Evolutionary conservation across 1,140 invertebrate genomes (phyloP), one percentile per base, ranked within the genome.

Genomic region (Brachionus plicatilis): DNA sequence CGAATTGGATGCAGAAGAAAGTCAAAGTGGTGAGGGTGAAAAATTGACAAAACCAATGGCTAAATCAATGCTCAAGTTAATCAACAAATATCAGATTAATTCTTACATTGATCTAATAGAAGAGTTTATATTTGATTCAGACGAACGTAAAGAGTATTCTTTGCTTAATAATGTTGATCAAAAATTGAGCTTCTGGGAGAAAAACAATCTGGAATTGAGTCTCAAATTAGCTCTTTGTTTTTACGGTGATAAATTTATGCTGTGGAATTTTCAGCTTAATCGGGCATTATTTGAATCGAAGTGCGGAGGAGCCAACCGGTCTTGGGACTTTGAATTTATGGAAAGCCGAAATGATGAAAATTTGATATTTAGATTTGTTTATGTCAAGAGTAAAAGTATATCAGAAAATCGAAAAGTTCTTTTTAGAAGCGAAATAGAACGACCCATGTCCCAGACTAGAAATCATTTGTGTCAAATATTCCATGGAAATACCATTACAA

Each of bases 21-120:
- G n/a, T n/a, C 37, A 7, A 45, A 75, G 20, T 50, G 43, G 24
- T 50, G 14, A 47, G 14, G 14, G 11, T 2, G 20, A 47, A 76
- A 47, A 76, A 3, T 14, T 11, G 27, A 27, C 72, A 12, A 50
- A 45, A n/a, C n/a, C 20, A 76, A 24, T 27, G 1, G 3, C 78
- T 20, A 66, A 37, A 37, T 37, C 20, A 60, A 82, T 68, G 53
- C 79, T 82, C 0, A 82, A 82, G n/a, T 37, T 68, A 24, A 82
- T 82, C 17, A 82, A 82, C 45, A 82, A 82, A 41, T 82, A 45
- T 45, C 79, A 82, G 45, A 43, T 82, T 24, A 82, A 82, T 29
- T 82, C 79, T 3, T 82, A 82, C 45, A 82, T 82, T 65, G 79
- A 82, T 47, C 17, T 82, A 20, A 82, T 82, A 65, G 79, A 82